phyloP scores from a whole-genome alignment of 2,888 invertebrate genomes.

The Mythimna albipuncta region DNA sequence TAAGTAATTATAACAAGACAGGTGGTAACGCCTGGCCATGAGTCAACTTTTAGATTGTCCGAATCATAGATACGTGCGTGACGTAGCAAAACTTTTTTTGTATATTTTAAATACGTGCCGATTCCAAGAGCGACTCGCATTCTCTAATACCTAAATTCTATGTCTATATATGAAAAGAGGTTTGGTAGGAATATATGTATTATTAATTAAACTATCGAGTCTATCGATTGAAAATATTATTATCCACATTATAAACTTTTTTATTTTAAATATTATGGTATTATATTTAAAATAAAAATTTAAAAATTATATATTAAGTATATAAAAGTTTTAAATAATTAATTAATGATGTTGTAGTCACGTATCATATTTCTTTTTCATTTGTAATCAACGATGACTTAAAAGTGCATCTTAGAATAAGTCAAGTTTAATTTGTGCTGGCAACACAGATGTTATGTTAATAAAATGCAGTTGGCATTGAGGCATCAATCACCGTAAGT shows the following conservation, averaged over 20 bases:
- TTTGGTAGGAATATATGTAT: background rate
- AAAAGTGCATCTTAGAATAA: background rate
- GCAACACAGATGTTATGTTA: background rate
- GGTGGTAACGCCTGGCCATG: constrained; percentile 41
- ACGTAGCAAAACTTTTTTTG: constrained; percentile 29
- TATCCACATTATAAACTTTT: background rate
- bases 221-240: too few species aligned
- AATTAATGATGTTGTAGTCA: background rate
- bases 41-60: constrained; percentile 56
- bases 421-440: background rate
- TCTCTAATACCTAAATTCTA: background rate
- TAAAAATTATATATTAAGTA: too few species aligned
- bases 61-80: constrained; percentile 43
- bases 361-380: background rate
- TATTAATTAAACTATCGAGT: too few species aligned
- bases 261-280: too few species aligned
- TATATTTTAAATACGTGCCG: constrained; percentile 18
- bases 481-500: background rate
- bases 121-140: constrained; percentile 2
- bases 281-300: too few species aligned
- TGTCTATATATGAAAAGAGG: background rate
- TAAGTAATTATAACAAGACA: constrained; percentile 23
- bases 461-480: background rate
- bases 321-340: too few species aligned
- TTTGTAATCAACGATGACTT: background rate